phyloP scores from a whole-genome alignment of 2,888 invertebrate species.

The Drosophila melanosoma region DNA sequence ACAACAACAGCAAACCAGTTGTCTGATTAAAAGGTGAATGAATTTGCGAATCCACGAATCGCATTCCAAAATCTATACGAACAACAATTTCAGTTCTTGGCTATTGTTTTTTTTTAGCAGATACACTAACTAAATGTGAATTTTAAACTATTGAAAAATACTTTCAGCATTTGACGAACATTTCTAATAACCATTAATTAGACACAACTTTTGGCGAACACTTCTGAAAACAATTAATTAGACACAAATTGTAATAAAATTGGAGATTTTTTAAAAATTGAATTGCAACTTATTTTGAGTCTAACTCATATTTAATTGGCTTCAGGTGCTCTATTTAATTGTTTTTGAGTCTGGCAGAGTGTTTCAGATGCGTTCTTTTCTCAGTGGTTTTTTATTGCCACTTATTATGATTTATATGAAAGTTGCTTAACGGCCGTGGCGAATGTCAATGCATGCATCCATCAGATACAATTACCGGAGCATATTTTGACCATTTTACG shows the following conservation, averaged over 20 bases:
- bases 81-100: conserved; percentile 30
- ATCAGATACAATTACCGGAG: conserved; percentile 53
- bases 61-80: conserved; percentile 50
- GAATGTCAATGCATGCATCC: conserved; percentile 73
- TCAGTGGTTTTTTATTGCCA: conserved; percentile 4
- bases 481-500: conserved; percentile 48
- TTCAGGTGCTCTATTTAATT: not conserved
- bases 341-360: conserved; percentile 6
- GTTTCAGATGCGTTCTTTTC: not conserved
- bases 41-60: conserved; percentile 62
- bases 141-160: not conserved
- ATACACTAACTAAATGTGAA: conserved; percentile 17
- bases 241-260: not conserved
- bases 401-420: conserved; percentile 61
- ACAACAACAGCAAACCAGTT: conserved; percentile 58
- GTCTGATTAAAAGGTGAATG: conserved; percentile 78
- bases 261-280: not conserved
- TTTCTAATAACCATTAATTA: too few relatives aligned
- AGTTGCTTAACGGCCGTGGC: conserved; percentile 46
- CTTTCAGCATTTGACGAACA: not conserved
- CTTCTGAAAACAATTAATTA: not conserved
- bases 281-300: accelerated
- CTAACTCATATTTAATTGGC: not conserved
- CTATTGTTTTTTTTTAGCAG: conserved; percentile 4
- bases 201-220: not conserved